Evolutionary conservation across 2,888 invertebrate genomes (phyloP).

Genomic region (Meloe dianella): DNA sequence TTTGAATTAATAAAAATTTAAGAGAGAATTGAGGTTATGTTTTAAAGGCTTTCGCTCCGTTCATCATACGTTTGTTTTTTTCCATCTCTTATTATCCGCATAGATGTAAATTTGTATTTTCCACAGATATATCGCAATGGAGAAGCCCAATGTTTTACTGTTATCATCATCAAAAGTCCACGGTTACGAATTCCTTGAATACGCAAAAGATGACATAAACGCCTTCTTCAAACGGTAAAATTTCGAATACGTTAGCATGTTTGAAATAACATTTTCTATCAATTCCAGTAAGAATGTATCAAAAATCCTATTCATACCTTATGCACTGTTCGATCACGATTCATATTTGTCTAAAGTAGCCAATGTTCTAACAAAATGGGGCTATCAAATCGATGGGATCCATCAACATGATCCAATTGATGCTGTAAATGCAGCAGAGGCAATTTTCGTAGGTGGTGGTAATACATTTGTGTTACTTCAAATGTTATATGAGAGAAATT

Average conservation of each 20-base stretch:
- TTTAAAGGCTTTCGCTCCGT: too few relatives aligned
- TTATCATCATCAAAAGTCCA: slow-evolving; percentile 74
- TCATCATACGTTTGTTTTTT: too few relatives aligned
- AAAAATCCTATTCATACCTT: slow-evolving; percentile 76
- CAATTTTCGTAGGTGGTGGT: slow-evolving; percentile 81
- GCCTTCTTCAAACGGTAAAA: slow-evolving; percentile 65
- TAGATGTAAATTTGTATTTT: too few relatives aligned
- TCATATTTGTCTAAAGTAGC: slow-evolving; percentile 68
- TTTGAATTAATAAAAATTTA: not conserved
- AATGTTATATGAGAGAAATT: slow-evolving; percentile 70
- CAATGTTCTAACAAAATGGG: slow-evolving; percentile 69
- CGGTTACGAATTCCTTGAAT: slow-evolving; percentile 71
- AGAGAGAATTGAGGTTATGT: not conserved
- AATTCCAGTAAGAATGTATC: slow-evolving; percentile 68
- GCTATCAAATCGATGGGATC: slow-evolving; percentile 69
- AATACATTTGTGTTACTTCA: slow-evolving; percentile 80
- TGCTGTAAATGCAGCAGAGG: slow-evolving; percentile 68
- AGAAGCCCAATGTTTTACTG: slow-evolving; percentile 55
- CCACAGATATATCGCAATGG: not conserved
- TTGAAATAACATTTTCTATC: not conserved
- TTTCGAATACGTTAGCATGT: slow-evolving; percentile 9
- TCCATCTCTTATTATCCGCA: not conserved
- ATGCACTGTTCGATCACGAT: slow-evolving; percentile 72
- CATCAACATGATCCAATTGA: slow-evolving; percentile 65
- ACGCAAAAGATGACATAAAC: slow-evolving; percentile 69